Evolutionary conservation across 37 sponge, comb jelly and placozoan genomes (phyloP), one percentile per base, ranked within the genome.

Genomic region (Aphrocallistes beatrix): DNA sequence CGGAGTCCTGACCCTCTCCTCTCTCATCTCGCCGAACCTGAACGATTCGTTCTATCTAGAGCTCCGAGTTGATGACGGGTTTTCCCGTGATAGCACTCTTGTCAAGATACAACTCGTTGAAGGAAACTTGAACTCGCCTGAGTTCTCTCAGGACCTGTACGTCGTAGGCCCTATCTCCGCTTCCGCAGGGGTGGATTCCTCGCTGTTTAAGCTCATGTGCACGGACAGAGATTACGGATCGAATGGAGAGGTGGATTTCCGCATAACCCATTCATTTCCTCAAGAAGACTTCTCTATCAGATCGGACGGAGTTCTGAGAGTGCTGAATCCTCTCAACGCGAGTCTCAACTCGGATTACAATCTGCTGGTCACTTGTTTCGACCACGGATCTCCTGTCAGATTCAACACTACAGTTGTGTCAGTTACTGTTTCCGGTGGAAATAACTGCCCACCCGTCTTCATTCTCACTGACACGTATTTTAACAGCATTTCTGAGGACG

Each of bases 91-190:
- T 30, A 60, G 6, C 75, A 13, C 75, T 60, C 75, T 60, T 19
- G 21, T 60, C n/a, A 3, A 28, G 34, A 60, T 60, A 19, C 3
- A 3, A 19, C 21, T 60, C 34, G 75, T 60, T 19, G 75, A 60
- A 60, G 75, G 75, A 13, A 60, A 60, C 75, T 60, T 60, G 75
- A 60, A 60, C 34, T 60, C 75, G 3, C 75, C 75, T 60, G 28
- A 60, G 75, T 60, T 60, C 75, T 6, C 8, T 32, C 75, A 60
- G 75, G n/a, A 19, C 8, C 8, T 60, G 3, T 60, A 60, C n/a
- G 10, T 60, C n/a, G 8, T 60, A 25, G 21, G 3, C 25, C n/a
- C n/a, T n/a, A 60, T 60, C 25, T 13, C n/a, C 3, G 75, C 10
- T 8, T 3, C n/a, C 34, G 75, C 75, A 32, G 3, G 28, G 8